Conservation (phyloP, 2,797 vertebrate genomes). For the Anomalospiza imberbis region DNA sequence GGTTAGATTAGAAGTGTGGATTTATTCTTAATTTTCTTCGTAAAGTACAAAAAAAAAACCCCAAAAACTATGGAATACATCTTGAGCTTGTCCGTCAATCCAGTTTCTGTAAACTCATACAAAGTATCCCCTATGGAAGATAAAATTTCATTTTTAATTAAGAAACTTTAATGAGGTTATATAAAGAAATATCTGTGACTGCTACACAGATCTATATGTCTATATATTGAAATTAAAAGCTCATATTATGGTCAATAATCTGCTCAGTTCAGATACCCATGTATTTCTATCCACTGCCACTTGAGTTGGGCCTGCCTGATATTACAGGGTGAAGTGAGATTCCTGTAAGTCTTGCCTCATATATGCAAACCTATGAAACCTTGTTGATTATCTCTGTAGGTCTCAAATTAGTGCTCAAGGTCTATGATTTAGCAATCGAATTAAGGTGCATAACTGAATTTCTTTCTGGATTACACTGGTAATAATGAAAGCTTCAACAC, state of each 20-base stretch:
- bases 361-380: not conserved
- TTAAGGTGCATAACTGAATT: not conserved
- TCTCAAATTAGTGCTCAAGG: not conserved
- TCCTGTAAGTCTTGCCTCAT: not conserved
- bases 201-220: not conserved
- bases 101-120: not conserved
- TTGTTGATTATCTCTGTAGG: not conserved
- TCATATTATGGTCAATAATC: not conserved
- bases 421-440: not conserved
- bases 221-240: not conserved
- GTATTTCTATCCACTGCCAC: not conserved
- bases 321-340: not conserved
- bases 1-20: not conserved
- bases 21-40: not conserved
- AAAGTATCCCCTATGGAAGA: not conserved
- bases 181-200: too few species aligned
- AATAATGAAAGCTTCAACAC: not conserved
- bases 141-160: not conserved
- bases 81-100: not conserved
- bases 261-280: not conserved
- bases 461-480: not conserved
- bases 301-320: not conserved
- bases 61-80: not conserved
- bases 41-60: not conserved
- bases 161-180: not conserved